Conservation (phyloP, 2,113 vertebrate species). For the Axis porcinus region DNA sequence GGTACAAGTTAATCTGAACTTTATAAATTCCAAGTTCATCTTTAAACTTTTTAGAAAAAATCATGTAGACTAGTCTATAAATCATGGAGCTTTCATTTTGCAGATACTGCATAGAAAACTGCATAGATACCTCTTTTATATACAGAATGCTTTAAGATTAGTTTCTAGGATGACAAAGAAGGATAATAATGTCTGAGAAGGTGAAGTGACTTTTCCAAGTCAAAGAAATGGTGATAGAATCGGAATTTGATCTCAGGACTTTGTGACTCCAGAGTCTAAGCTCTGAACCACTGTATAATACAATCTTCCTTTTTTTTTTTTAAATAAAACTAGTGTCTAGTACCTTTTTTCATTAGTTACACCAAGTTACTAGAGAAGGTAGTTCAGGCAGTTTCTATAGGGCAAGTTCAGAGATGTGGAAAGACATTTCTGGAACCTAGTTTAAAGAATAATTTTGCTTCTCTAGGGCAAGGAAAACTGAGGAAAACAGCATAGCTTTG, state of each 20-base stretch:
- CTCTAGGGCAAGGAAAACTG: not conserved
- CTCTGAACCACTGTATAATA: not conserved
- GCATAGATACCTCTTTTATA: not conserved
- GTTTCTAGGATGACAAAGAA: not conserved
- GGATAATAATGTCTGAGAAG: not conserved
- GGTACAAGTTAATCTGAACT: not conserved
- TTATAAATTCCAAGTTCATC: not conserved
- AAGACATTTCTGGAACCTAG: not conserved
- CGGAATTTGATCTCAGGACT: not conserved
- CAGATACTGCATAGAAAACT: not conserved
- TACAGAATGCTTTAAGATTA: not conserved
- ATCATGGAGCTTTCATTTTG: not conserved
- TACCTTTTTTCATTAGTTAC: not conserved
- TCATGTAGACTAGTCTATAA: not conserved
- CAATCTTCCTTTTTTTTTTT: not conserved
- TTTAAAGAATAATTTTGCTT: constrained; percentile 2
- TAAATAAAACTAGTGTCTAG: not conserved
- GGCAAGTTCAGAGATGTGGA: not conserved
- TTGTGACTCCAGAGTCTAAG: not conserved
- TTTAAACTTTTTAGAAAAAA: not conserved
- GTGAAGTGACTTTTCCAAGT: not conserved
- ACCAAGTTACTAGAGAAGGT: not conserved
- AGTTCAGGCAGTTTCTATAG: not conserved
- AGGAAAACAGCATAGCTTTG: not conserved
- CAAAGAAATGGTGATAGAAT: not conserved